Evolutionary conservation across 2,113 vertebrate genomes (phyloP), one percentile per base, ranked within the genome.

Genomic region (Eretmochelys imbricata): DNA sequence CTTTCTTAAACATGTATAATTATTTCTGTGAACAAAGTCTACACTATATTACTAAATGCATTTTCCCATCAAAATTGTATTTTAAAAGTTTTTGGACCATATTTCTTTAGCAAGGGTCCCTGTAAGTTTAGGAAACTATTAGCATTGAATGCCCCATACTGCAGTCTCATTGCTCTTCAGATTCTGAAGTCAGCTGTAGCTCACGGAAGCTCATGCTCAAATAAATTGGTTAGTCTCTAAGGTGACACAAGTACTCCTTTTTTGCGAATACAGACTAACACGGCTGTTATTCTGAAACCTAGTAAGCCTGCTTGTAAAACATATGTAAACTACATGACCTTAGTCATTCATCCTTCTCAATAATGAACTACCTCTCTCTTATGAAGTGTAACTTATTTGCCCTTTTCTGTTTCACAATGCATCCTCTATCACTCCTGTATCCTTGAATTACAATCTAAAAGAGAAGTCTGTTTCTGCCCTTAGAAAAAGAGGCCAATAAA

Each of bases 31-130:
- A 46, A 42, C 42, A 48, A 76, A 48, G 42, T 46, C 38, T 76
- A 25, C 3, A 27, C 11, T 76, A 12, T 76, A 22, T 48, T 76
- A 27, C 24, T 46, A 76, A 76, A 76, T 46, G 0, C 17, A 75
- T 0, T 42, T 93, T 8, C 54, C 24, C 4, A 22, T 31, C 31
- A 2, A 7, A 17, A 35, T 29, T 0, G 1, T 24, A 35, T 2
- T 14, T 19, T 46, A 46, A 27, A 48, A 48, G 14, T 38, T 0
- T 1, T 53, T n/a, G 0, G 0, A 82, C n/a, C 48, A 49, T 65
- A 80, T 91, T 69, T 25, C 6, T 2, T 85, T 90, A 49, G 2
- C 22, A 90, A 87, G 42, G 4, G 19, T 49, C 3, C 9, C 57
- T 54, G 53, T 5, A 57, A 7, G 2, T 83, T 82, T 82, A 72